phyloP scores from a whole-genome alignment of 1,140 invertebrate species.

The Bradysia coprophila region DNA sequence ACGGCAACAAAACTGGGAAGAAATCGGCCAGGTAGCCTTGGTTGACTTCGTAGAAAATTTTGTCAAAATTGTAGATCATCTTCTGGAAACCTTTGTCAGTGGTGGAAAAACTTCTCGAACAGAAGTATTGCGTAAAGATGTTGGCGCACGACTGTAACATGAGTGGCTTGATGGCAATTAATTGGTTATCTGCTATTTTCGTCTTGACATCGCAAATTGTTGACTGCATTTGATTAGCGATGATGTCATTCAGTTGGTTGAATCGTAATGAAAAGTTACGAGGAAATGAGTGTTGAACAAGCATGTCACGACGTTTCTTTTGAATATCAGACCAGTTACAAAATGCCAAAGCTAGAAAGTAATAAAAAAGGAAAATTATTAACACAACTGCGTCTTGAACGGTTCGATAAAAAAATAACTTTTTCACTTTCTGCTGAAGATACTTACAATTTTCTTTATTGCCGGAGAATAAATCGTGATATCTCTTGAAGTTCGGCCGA shows the following conservation, averaged over 20 bases:
- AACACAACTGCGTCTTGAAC: no score
- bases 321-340: constrained; percentile 70
- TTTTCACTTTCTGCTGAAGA: constrained; percentile 4
- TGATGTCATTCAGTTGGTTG: constrained; percentile 36
- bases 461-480: constrained; percentile 40
- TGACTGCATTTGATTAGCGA: constrained; percentile 31
- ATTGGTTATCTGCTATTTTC: constrained; percentile 7
- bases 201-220: constrained; percentile 28
- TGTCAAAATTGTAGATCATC: constrained; percentile 51
- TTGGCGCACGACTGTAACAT: constrained; percentile 47
- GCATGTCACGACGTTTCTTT: constrained; percentile 47
- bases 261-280: constrained; percentile 44
- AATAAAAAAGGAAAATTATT: constrained; percentile 16
- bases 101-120: constrained; percentile 44
- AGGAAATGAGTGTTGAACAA: constrained; percentile 49
- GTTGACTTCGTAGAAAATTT: constrained; percentile 72
- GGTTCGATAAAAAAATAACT: not conserved
- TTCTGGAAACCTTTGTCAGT: constrained; percentile 37
- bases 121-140: constrained; percentile 64
- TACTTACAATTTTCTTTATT: constrained; percentile 50
- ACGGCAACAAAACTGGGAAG: constrained; percentile 50
- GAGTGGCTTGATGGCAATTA: constrained; percentile 29
- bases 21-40: constrained; percentile 70
- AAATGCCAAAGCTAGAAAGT: constrained; percentile 56
- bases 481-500: constrained; percentile 41